Evolutionary conservation across 1,140 invertebrate genomes (phyloP).

Genomic region (Lordiphosa mommai): DNA sequence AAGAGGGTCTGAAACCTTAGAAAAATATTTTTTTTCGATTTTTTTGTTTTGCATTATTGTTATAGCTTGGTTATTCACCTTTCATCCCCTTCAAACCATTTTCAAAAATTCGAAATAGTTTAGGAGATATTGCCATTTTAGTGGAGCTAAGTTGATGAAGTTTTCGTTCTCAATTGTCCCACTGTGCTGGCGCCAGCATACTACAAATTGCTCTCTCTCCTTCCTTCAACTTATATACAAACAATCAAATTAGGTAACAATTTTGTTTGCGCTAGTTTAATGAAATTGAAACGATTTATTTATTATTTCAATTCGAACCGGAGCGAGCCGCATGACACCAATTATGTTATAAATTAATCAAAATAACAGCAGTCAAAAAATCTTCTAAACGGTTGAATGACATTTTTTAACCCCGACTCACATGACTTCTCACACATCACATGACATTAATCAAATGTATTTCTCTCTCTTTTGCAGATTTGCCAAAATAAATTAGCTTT

Average conservation of each 20-base stretch:
- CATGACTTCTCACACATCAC: not conserved
- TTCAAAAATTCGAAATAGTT: too few species aligned
- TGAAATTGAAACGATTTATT: constrained; percentile 10
- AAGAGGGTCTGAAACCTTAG: too few species aligned
- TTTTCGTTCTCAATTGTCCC: too few species aligned
- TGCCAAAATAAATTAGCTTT: constrained; percentile 26
- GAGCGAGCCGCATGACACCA: constrained; percentile 15
- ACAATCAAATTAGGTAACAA: not conserved
- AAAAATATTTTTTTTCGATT: too few species aligned
- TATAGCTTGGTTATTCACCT: too few species aligned
- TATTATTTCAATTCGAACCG: constrained; percentile 23
- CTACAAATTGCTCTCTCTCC: too few species aligned
- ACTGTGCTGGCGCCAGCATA: not conserved
- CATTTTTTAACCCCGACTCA: constrained; percentile 4
- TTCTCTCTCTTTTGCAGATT: constrained; percentile 21
- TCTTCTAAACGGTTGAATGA: constrained; percentile 22
- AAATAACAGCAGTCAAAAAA: constrained; percentile 3
- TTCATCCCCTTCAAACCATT: too few species aligned
- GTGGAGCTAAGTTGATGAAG: too few species aligned
- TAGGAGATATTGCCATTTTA: too few species aligned
- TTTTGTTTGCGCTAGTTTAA: constrained; percentile 16
- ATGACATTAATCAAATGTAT: not conserved
- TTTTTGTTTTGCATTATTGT: too few species aligned
- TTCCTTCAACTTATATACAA: not conserved
- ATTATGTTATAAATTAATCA: constrained; percentile 4